Conservation (phyloP, 1,140 invertebrate genomes). For the Pygmarrhopalites habei region DNA sequence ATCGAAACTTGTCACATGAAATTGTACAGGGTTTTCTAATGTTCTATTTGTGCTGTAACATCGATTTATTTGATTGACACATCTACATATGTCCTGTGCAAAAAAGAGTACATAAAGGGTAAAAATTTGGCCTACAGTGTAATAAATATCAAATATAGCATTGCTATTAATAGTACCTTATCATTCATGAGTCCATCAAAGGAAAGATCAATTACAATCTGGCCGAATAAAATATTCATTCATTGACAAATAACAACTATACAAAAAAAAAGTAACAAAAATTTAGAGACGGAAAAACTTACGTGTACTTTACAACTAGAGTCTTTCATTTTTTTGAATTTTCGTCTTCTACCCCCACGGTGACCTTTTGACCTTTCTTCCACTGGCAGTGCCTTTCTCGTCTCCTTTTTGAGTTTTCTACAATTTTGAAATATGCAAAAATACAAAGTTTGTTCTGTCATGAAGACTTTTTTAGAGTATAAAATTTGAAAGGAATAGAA, state of each 20-base stretch:
- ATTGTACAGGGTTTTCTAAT: constrained; percentile 69
- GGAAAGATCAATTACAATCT: constrained; percentile 80
- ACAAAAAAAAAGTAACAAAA: too few species aligned
- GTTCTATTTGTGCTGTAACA: constrained; percentile 90
- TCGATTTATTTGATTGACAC: constrained; percentile 83
- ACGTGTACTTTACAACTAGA: constrained; percentile 65
- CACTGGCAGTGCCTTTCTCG: constrained; percentile 33
- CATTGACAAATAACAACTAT: too few species aligned
- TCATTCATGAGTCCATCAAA: constrained; percentile 87
- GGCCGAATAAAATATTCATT: too few species aligned
- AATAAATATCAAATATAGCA: background rate
- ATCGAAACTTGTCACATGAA: constrained; percentile 75
- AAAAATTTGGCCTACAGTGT: constrained; percentile 14
- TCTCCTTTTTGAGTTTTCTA: constrained; percentile 57
- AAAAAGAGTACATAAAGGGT: constrained; percentile 29
- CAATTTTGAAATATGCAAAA: constrained; percentile 6
- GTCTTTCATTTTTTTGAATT: constrained; percentile 56
- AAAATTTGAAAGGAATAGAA: background rate
- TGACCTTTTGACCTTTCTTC: background rate
- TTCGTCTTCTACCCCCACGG: constrained; percentile 52
- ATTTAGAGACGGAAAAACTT: too few species aligned
- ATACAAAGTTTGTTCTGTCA: constrained; percentile 4
- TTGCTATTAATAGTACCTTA: constrained; percentile 49
- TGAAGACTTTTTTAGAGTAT: background rate
- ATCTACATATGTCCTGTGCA: constrained; percentile 68